Conservation (phyloP, 2,113 vertebrate species). For the Saguinus imperator region DNA sequence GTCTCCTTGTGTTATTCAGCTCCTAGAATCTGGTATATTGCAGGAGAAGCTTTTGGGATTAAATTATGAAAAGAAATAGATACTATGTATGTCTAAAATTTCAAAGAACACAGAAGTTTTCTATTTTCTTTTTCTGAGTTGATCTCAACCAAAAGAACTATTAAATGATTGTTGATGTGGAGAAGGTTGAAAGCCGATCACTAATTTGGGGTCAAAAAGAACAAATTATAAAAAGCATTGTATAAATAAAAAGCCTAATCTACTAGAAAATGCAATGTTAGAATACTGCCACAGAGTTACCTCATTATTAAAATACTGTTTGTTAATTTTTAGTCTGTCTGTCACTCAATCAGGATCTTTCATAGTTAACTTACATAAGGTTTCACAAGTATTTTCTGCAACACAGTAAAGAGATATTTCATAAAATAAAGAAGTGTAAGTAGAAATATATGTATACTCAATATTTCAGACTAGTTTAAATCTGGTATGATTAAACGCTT, state of each 20-base stretch:
- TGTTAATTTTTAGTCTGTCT: not conserved
- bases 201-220: not conserved
- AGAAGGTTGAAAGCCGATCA: not conserved
- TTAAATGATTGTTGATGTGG: not conserved
- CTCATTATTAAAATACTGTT: not conserved
- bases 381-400: not conserved
- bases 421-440: not conserved
- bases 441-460: not conserved
- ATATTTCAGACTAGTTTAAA: conserved; percentile 16
- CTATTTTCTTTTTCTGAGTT: not conserved
- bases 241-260: conserved; percentile 9
- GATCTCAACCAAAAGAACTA: not conserved
- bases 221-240: not conserved
- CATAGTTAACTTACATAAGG: not conserved
- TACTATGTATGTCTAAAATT: not conserved
- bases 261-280: not conserved
- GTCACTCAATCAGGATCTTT: not conserved
- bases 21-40: not conserved
- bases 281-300: not conserved
- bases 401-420: not conserved
- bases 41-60: not conserved
- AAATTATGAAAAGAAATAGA: conserved; percentile 30
- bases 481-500: not conserved
- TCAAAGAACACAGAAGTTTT: not conserved
- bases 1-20: not conserved